Evolutionary conservation across 2,888 invertebrate species (phyloP).

Genomic region (Steinernema hermaphroditum): DNA sequence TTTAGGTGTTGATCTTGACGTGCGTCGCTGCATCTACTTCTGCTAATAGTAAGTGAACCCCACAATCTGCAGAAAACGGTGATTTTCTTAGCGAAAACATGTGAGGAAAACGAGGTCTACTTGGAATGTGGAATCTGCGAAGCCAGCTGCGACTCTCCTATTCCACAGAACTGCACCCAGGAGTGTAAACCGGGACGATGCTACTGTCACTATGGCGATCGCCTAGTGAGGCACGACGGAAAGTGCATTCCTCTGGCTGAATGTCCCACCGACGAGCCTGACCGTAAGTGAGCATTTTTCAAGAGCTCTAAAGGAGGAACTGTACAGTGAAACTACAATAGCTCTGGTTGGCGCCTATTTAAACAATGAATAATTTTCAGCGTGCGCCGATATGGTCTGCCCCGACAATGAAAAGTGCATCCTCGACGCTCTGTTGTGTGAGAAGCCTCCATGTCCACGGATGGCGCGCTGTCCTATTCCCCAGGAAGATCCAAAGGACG

Average conservation of each 20-base stretch:
- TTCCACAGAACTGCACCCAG: neutral
- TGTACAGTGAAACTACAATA: too few relatives aligned
- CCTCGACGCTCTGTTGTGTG: neutral
- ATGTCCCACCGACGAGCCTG: neutral
- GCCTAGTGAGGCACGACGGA: neutral
- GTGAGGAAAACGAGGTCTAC: constrained; percentile 7
- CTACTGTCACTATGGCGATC: constrained; percentile 2
- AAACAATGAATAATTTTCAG: neutral
- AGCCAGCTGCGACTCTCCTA: constrained; percentile 1
- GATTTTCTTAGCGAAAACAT: neutral
- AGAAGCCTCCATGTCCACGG: neutral
- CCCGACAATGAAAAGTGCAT: constrained; percentile 6
- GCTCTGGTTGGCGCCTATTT: too few relatives aligned
- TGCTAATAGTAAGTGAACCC: too few relatives aligned
- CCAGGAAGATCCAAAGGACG: neutral
- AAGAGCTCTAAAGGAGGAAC: neutral
- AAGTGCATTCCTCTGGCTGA: constrained; percentile 5
- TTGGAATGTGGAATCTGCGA: constrained; percentile 21
- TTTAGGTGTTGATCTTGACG: too few relatives aligned
- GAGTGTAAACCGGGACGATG: neutral
- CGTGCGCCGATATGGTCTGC: neutral
- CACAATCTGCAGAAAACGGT: too few relatives aligned
- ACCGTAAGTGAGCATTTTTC: neutral
- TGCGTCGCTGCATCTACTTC: too few relatives aligned
- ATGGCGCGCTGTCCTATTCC: neutral